Percentiles rank a stretch among this genome's conserved stretches.
phyloP scores from a whole-genome alignment of 2,888 invertebrate genomes.

The Pheosia gnoma region DNA sequence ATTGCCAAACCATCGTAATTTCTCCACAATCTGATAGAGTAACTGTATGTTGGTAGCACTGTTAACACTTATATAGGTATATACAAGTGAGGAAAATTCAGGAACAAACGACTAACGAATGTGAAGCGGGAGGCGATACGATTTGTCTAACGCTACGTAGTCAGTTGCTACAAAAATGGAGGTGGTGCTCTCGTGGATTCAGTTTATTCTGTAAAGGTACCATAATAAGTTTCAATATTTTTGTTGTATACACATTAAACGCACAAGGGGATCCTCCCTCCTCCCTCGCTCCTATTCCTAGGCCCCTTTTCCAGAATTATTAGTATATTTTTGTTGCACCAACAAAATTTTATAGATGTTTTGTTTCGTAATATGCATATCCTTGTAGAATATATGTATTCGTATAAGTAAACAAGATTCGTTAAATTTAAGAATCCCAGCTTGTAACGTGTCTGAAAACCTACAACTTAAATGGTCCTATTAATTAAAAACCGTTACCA shows the following conservation, averaged over 20 bases:
- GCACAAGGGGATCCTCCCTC: too few relatives aligned
- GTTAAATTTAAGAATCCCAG: slow-evolving; percentile 1
- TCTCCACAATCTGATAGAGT: slow-evolving; percentile 46
- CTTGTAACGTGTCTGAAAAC: not conserved
- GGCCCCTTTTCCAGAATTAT: too few relatives aligned
- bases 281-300: too few relatives aligned
- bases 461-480: not conserved
- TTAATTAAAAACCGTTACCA: slow-evolving; percentile 4
- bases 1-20: too few relatives aligned
- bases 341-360: too few relatives aligned
- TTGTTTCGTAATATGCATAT: not conserved
- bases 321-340: too few relatives aligned
- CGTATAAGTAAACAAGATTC: not conserved
- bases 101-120: slow-evolving; percentile 78
- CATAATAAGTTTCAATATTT: too few relatives aligned
- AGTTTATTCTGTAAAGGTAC: not conserved
- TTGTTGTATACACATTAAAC: too few relatives aligned
- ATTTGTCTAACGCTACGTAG: slow-evolving; percentile 56
- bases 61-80: slow-evolving; percentile 54
- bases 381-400: too few relatives aligned
- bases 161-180: slow-evolving; percentile 35
- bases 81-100: slow-evolving; percentile 54
- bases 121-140: slow-evolving; percentile 59
- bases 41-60: slow-evolving; percentile 58
- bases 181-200: slow-evolving; percentile 9